Conservation (phyloP, 2,888 invertebrate genomes). For the Cephus nigrinus region DNA sequence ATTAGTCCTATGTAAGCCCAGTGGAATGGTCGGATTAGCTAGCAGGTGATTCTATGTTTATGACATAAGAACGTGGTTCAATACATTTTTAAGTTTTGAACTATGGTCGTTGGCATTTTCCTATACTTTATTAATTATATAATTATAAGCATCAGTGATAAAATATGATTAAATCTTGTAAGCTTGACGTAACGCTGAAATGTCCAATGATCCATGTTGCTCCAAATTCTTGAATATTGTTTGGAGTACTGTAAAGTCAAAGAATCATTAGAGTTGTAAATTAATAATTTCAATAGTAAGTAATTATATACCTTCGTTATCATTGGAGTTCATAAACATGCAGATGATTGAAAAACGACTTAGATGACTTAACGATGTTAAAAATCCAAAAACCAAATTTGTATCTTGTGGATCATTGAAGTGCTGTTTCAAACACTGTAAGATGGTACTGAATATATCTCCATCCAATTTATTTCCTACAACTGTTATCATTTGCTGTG, state of each 20-base stretch:
- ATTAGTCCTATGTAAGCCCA: neutral
- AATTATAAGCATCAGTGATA: neutral
- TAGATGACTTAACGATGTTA: conserved; percentile 53
- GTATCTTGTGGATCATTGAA: conserved; percentile 56
- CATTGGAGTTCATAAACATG: conserved; percentile 60
- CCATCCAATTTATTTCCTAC: conserved; percentile 65
- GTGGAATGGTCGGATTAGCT: neutral
- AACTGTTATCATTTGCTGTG: conserved; percentile 43
- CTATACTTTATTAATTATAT: neutral
- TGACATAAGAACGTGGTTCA: neutral
- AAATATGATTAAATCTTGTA: conserved; percentile 20
- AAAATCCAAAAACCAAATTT: conserved; percentile 45
- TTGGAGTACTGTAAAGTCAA: conserved; percentile 27
- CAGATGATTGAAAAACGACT: conserved; percentile 59
- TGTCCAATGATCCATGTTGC: conserved; percentile 23
- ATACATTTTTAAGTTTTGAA: neutral
- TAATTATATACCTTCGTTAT: conserved; percentile 45
- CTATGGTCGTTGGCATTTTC: neutral
- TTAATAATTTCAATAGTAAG: neutral
- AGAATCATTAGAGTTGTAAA: neutral
- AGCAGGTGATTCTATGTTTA: neutral
- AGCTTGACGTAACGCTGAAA: conserved; percentile 25
- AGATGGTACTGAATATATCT: conserved; percentile 58
- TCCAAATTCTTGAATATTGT: conserved; percentile 36
- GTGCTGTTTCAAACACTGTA: conserved; percentile 59